Evolutionary conservation across 1,140 invertebrate species (phyloP), one percentile per base, ranked within the genome.

Genomic region (Heliconius congener): DNA sequence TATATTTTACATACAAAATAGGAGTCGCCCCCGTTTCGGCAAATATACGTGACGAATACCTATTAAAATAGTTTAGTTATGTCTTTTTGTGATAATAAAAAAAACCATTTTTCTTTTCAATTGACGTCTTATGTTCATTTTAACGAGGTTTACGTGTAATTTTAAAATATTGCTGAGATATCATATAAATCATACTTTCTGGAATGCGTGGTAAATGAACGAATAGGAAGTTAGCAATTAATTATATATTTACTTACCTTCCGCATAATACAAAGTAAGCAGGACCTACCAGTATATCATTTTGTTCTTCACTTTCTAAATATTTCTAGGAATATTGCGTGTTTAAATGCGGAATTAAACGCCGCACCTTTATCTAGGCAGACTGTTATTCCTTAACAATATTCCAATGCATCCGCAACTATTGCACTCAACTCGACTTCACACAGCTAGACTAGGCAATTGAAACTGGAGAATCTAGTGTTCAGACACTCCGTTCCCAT

Each of bases 1-100:
- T 16, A 66, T 66, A 66, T 66, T 66, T 66, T 66, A n/a, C 60
- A 66, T 66, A 66, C 11, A 66, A 34, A 66, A 66, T 66, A 11
- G n/a, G 8, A 66, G 60, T 30, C n/a, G 23, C 11, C 13, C 60
- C 60, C 60, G 60, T 66, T 66, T 66, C 23, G n/a, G 11, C 60
- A 66, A 66, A 66, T n/a, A 66, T 27, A 66, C 60, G 60, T 30
- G 60, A 66, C 60, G 60, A 66, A 66, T 66, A 16, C n/a, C 11
- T 13, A 4, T 60, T 60, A 27, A 60, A 60, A 60, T 60, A 60
- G 9, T 60, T 60, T 60, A 23, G 57, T 27, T 66, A 27, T 66
- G 23, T 57, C 16, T 66, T 66, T 66, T 27, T 66, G 23, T 30
- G 60, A 66, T 30, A 66, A 16, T 30, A 66, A 30, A 66, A 60